A percentile compares a stretch with the other conserved stretches of the same genome.
phyloP scores from a whole-genome alignment of 2,888 invertebrate species.

The Cybosia mesomella region DNA sequence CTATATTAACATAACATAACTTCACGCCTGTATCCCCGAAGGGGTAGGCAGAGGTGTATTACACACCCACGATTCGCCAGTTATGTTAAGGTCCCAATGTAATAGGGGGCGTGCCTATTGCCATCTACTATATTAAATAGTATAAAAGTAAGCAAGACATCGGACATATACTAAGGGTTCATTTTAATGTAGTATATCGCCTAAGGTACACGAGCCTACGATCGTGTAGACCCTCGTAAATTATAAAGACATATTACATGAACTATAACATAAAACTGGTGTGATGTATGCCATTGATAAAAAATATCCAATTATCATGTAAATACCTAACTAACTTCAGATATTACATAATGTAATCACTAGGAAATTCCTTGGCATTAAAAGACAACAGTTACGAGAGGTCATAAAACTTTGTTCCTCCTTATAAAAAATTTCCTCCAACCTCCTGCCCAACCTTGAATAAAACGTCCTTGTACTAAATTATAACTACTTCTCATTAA shows the following conservation, averaged over 20 bases:
- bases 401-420: constrained; percentile 18
- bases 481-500: constrained; percentile 27
- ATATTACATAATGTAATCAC: not conserved
- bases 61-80: too few relatives aligned
- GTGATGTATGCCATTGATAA: constrained; percentile 14
- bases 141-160: not conserved
- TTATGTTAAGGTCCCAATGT: too few relatives aligned
- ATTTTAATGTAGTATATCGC: constrained; percentile 14
- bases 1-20: too few relatives aligned
- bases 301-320: not conserved
- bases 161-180: not conserved
- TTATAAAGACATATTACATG: constrained; percentile 17
- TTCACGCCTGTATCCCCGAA: too few relatives aligned
- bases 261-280: constrained; percentile 18
- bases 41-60: too few relatives aligned
- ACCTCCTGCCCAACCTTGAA: constrained; percentile 16
- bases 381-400: constrained; percentile 22
- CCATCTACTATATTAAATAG: too few relatives aligned
- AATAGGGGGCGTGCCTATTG: too few relatives aligned
- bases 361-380: constrained; percentile 3
- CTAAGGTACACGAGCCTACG: constrained; percentile 7
- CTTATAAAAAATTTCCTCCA: constrained; percentile 19
- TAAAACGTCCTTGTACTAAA: constrained; percentile 25
- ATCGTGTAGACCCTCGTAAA: constrained; percentile 18
- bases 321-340: not conserved